Percentiles rank a stretch among this genome's conserved stretches.
Conservation (phyloP, 2,113 vertebrate species). For the Brevimyrus niger region DNA sequence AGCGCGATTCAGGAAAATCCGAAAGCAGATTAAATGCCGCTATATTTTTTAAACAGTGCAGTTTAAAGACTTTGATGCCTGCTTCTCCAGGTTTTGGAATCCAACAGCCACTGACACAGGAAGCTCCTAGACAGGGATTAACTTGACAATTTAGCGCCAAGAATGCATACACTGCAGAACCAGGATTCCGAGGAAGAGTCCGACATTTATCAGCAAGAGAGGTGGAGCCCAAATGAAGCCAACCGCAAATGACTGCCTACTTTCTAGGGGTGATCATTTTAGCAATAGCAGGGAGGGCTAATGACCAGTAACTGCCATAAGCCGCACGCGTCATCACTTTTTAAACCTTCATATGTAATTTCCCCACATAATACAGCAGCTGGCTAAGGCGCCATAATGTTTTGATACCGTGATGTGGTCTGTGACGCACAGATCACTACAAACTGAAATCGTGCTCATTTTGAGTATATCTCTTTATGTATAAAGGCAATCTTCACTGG, state of each 20-base stretch:
- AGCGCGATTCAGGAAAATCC: not conserved
- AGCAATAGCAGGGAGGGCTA: not conserved
- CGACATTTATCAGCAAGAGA: not conserved
- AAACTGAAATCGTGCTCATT: not conserved
- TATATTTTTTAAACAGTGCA: not conserved
- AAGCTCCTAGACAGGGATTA: not conserved
- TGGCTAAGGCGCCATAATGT: not conserved
- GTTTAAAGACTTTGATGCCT: not conserved
- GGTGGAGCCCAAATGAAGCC: not conserved
- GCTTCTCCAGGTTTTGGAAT: not conserved
- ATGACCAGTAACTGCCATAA: not conserved
- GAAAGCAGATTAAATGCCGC: not conserved
- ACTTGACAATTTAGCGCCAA: not conserved
- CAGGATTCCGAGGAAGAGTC: not conserved
- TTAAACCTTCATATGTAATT: not conserved
- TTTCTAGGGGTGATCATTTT: not conserved
- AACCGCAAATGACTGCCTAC: not conserved
- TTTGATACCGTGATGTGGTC: not conserved
- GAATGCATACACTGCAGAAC: not conserved
- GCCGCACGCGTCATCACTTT: not conserved
- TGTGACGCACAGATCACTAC: not conserved
- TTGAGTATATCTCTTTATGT: not conserved
- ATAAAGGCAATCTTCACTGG: not conserved
- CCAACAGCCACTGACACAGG: not conserved
- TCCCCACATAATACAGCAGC: not conserved